phyloP scores from a whole-genome alignment of 1,140 invertebrate species.

The Meloidogyne exigua region DNA sequence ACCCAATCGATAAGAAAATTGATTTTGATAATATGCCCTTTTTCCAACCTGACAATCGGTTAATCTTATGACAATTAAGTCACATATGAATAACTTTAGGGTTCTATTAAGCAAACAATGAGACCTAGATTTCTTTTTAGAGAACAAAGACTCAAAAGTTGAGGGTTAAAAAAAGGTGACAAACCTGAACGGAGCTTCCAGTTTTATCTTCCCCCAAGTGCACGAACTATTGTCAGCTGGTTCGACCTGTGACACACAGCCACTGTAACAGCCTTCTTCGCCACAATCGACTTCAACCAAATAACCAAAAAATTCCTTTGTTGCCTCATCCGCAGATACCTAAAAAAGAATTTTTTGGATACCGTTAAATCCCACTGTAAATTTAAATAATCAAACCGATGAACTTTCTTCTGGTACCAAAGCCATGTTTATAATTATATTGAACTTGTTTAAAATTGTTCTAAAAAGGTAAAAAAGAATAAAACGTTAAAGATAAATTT shows the following conservation, averaged over 20 bases:
- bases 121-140: no score
- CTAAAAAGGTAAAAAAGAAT: not conserved
- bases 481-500: not conserved
- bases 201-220: slow-evolving; percentile 24
- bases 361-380: not conserved
- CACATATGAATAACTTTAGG: no score
- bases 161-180: not conserved
- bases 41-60: not conserved
- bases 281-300: slow-evolving; percentile 49
- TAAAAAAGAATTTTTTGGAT: not conserved
- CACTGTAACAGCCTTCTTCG: slow-evolving; percentile 48
- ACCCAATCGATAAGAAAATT: not conserved
- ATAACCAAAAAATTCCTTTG: slow-evolving; percentile 42
- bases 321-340: slow-evolving; percentile 10
- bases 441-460: not conserved
- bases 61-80: no score
- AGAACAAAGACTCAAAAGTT: no score
- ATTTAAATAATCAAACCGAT: not conserved
- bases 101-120: no score
- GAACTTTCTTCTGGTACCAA: slow-evolving; percentile 2
- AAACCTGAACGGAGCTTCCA: slow-evolving; percentile 50
- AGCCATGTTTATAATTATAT: not conserved
- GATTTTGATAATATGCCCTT: not conserved
- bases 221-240: slow-evolving; percentile 9
- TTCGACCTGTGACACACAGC: slow-evolving; percentile 35